Evolutionary conservation across 2,888 invertebrate genomes (phyloP), one percentile per base, ranked within the genome.

Genomic region (Onchidella celtica): DNA sequence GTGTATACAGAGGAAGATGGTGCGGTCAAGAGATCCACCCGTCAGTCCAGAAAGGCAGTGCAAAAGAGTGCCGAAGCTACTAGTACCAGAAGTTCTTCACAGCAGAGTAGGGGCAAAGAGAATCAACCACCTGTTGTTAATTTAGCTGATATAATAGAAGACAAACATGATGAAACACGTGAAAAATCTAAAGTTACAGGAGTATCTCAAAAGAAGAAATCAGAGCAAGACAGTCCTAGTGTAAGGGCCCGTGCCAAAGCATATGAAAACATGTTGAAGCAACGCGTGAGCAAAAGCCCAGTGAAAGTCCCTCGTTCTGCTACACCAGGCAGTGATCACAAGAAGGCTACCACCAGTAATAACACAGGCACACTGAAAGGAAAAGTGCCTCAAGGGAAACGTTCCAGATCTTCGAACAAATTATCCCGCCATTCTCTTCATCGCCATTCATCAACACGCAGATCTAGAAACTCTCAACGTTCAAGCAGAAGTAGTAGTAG

Each of bases 241-340:
- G 79, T 79, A 6, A 61, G 36, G 36, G 79, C 72, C 47, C 57
- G 79, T 17, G 55, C 79, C 21, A 79, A 55, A 11, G 79, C 72
- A 4, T 79, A 72, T 65, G 79, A 79, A 24, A 32, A 34, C 0
- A 63, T 79, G 79, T 27, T 79, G 32, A 72, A 78, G 27, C 29
- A 55, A 34, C 27, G 32, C 27, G 24, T 34, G 2, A 70, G n/a
- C 34, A n/a, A 70, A 21, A 70, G 70, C 24, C 78, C 78, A 21
- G 69, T 40, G 0, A 68, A 57, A 36, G 55, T 34, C 4, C n/a
- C n/a, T 14, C 27, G 34, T 11, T 11, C 34, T 11, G 32, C 11
- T 4, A 66, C 66, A 9, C 66, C 66, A 27, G 27, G 27, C 57
- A 68, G 77, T 36, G 9, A 32, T 36, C 55, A 27, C 68, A 77